phyloP scores from a whole-genome alignment of 2,113 vertebrate species.

The Gnathonemus longibarbis region DNA sequence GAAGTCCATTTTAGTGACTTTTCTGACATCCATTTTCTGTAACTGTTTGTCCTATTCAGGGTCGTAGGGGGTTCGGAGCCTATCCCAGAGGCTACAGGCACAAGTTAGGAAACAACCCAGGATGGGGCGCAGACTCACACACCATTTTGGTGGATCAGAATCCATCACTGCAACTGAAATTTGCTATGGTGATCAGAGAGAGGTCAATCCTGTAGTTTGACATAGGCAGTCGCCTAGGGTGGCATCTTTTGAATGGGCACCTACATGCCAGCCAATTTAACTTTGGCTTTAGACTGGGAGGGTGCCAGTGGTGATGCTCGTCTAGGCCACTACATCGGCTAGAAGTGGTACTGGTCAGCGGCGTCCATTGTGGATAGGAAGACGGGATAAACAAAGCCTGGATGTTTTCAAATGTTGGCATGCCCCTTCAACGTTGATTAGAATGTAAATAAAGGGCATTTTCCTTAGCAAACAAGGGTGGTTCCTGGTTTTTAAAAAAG shows the following conservation, averaged over 20 bases:
- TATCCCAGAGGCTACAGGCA: too few species aligned
- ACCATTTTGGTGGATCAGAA: background rate
- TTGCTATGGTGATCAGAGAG: background rate
- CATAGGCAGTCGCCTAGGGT: background rate
- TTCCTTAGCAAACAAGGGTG: background rate
- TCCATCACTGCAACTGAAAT: background rate
- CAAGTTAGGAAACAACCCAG: too few species aligned
- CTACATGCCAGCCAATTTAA: background rate
- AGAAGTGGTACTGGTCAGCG: background rate
- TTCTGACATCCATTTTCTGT: too few species aligned
- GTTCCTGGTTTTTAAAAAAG: background rate
- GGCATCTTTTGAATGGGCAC: background rate
- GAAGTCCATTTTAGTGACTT: background rate
- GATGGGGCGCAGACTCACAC: too few species aligned
- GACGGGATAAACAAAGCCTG: background rate
- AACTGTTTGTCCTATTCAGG: too few species aligned
- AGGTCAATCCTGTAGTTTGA: background rate
- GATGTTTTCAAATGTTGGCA: background rate
- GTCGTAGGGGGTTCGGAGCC: too few species aligned
- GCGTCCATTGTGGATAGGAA: background rate
- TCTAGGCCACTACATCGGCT: background rate
- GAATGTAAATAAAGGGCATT: background rate
- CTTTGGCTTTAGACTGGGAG: background rate
- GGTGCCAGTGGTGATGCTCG: background rate
- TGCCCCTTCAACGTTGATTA: background rate